Evolutionary conservation across 2,888 invertebrate species (phyloP), one percentile per base, ranked within the genome.

Genomic region (Seira sanloemensis): DNA sequence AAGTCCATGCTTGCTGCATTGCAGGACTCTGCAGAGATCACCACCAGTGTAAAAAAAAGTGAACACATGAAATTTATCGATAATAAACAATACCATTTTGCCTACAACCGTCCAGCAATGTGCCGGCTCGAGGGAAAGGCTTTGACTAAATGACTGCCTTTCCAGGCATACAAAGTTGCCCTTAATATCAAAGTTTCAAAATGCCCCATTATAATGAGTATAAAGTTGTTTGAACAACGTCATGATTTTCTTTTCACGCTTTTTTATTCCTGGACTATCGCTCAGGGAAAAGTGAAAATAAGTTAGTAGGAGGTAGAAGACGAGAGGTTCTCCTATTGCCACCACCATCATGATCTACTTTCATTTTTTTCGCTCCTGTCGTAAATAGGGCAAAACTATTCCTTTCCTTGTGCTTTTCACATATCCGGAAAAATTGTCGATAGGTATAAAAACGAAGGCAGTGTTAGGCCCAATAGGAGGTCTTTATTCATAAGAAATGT

Each of bases 21-120:
- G 80, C 80, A 81, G 75, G 80, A 54, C 46, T 69, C 54, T 81
- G 80, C 80, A 67, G 73, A 73, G 71, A 50, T 50, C 50, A 50
- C n/a, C 50, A 50, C n/a, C 50, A 50, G 2, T 50, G n/a, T 12
- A 50, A 50, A 50, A n/a, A n/a, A 46, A 21, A 5, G 16, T 37
- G 46, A 19, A 18, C 37, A 37, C 21, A 23, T 69, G 69, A 74
- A 68, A 58, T 69, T 81, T 81, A 74, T 81, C 75, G 80, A 81
- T 81, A 69, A 58, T 25, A 25, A 0, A 50, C 50, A n/a, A n/a
- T n/a, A 50, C 50, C n/a, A 50, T 19, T 12, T 75, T 67, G 19
- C 62, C 37, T 77, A 37, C 46, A 54, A 58, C 12, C 50, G 5
- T n/a, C 50, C 2, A 16, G 5, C 2, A 18, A 50, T 18, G n/a